These are phyloP conservation scores for Sycon ciliatum DNA, from an alignment of 37 sponge, comb jelly and placozoan species.

Conservation along the genomic window DNA sequence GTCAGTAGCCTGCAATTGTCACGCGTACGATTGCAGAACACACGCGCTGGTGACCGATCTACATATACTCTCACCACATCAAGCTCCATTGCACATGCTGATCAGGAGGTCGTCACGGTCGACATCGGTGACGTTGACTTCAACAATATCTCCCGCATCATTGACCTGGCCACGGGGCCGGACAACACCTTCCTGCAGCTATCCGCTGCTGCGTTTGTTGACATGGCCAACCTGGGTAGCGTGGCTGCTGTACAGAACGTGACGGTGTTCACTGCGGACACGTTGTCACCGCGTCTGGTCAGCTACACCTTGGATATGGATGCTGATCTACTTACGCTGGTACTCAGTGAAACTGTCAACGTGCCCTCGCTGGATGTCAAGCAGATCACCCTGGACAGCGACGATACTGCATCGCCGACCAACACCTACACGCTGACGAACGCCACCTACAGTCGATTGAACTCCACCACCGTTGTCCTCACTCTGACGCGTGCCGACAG, in stretches of 20 bases:
- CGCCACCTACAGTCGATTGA: conserved; percentile 31
- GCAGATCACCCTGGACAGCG: too few species aligned
- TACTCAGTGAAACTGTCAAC: conserved; percentile 59
- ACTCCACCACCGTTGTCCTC: conserved; percentile 56
- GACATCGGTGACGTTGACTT: background rate
- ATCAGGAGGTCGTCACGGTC: background rate
- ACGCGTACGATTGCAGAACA: too few species aligned
- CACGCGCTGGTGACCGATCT: too few species aligned
- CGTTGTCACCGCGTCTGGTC: conserved; percentile 40
- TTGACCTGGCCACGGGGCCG: conserved; percentile 40
- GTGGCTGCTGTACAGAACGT: too few species aligned
- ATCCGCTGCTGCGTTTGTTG: too few species aligned
- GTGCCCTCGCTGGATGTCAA: conserved; percentile 32
- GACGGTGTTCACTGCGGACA: conserved; percentile 44
- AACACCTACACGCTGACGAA: conserved; percentile 35
- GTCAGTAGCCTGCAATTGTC: too few species aligned
- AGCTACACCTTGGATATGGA: conserved; percentile 50
- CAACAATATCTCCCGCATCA: conserved; percentile 8
- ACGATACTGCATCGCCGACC: too few species aligned
- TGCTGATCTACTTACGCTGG: conserved; percentile 36
- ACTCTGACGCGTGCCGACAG: conserved; percentile 49
- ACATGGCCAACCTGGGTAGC: too few species aligned
- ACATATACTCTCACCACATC: background rate
- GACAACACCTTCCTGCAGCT: background rate
- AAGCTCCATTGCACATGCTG: background rate